Evolutionary conservation across 2,113 vertebrate genomes (phyloP), one percentile per base, ranked within the genome.

Genomic region (Mellivora capensis): DNA sequence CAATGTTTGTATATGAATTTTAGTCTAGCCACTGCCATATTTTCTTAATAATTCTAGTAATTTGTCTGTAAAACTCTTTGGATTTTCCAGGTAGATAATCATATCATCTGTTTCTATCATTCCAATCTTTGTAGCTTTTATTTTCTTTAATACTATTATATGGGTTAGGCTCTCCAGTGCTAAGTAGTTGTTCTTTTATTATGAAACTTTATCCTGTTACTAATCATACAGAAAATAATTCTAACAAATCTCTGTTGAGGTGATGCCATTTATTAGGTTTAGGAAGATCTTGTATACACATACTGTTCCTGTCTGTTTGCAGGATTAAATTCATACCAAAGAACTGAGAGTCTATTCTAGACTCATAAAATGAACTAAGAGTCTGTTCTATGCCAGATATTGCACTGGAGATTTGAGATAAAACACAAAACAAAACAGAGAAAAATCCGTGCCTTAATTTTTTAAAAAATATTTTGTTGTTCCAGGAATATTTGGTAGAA

Each of bases 11-110:
- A 13, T 88, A 37, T 76, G 9, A 18, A 84, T 88, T 95, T 93
- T 81, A 88, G 17, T 84, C 21, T 94, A 92, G 64, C 27, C 29
- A 34, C 44, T 57, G 15, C 31, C 69, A 90, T 59, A 39, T 80
- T 91, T 94, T 96, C 20, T 94, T 81, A 87, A 44, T 76, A 92
- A 89, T 42, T 87, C 17, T 79, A 62, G 23, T 59, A 72, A 96
- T 81, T 47, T 61, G 4, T 80, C 27, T 90, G n/a, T 7, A 87
- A 25, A 87, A 84, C 67, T 14, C 57, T 91, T 93, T 87, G 54
- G 0, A 25, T 81, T 93, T 79, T 76, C 11, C 69, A 6, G 72
- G 18, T 52, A 87, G 31, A 39, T 39, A 94, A 72, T 83, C 3
- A 44, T 39, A 49, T 31, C 25, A 85, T 71, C 76, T 93, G 6